These are phyloP conservation scores for Actinernus sp. DNA, from an alignment of 92 coral and sea anemone genomes.

Conservation along the genomic window DNA sequence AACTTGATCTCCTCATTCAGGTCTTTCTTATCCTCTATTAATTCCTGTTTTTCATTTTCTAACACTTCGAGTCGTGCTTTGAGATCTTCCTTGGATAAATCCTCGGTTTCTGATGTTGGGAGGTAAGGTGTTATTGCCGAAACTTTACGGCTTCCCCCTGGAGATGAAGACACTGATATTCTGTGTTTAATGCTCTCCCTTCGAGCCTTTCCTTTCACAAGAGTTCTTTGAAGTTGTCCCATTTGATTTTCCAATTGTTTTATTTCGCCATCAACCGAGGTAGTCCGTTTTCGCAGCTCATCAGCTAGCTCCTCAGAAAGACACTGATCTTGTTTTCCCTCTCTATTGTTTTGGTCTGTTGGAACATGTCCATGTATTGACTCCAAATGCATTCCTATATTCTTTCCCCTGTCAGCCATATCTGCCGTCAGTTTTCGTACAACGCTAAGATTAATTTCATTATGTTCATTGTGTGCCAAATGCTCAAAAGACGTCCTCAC, in stretches of 20 bases:
- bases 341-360: conserved; percentile 14
- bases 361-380: conserved; percentile 25
- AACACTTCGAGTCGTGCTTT: conserved; percentile 46
- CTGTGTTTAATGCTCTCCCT: conserved; percentile 34
- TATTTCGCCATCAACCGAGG: conserved; percentile 73
- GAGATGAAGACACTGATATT: conserved; percentile 27
- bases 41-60: conserved; percentile 52
- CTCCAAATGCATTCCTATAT: conserved; percentile 21
- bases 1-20: conserved; percentile 73
- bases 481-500: conserved; percentile 14
- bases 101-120: conserved; percentile 32
- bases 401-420: conserved; percentile 49
- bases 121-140: conserved; percentile 31
- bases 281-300: conserved; percentile 68
- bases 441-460: conserved; percentile 21
- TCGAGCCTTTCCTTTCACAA: conserved; percentile 54
- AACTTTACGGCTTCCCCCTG: conserved; percentile 14
- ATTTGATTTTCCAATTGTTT: conserved; percentile 76
- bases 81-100: conserved; percentile 41
- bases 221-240: conserved; percentile 64
- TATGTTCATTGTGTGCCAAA: conserved; percentile 13
- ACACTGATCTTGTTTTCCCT: conserved; percentile 13
- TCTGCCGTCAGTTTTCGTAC: conserved; percentile 43
- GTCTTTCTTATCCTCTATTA: conserved; percentile 77
- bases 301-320: conserved; percentile 55